These are phyloP conservation scores for Gymnoscopelus microlampas DNA, from an alignment of 2,797 vertebrate species.

Conservation along the genomic window DNA sequence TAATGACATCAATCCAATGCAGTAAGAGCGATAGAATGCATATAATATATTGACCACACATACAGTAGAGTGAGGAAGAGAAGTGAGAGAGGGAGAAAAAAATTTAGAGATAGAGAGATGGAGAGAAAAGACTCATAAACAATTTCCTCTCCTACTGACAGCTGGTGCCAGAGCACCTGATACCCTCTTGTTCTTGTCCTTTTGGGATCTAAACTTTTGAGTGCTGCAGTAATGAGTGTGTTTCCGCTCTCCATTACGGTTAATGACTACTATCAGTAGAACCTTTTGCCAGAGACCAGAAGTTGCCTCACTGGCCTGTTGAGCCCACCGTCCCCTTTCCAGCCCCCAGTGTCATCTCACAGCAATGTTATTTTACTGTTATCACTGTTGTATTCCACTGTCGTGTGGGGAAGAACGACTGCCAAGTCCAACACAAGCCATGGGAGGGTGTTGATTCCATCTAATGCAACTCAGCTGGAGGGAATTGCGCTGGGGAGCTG, in stretches of 20 bases:
- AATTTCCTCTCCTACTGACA: constrained; percentile 38
- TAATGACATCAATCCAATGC: too few relatives aligned
- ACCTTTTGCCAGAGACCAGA: constrained; percentile 7
- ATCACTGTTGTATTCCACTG: constrained; percentile 7
- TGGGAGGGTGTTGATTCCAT: constrained; percentile 38
- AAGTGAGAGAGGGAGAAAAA: constrained; percentile 20
- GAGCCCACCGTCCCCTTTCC: not conserved
- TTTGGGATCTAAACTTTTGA: constrained; percentile 12
- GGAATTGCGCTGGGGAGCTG: constrained; percentile 33
- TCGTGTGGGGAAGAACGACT: constrained; percentile 27
- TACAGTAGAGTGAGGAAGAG: not conserved
- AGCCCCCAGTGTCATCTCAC: constrained; percentile 1
- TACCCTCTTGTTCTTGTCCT: constrained; percentile 57
- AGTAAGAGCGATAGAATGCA: too few relatives aligned
- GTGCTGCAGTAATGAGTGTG: constrained; percentile 16
- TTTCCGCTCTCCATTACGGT: constrained; percentile 13
- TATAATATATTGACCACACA: not conserved
- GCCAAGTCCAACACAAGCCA: constrained; percentile 29
- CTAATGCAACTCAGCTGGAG: constrained; percentile 54
- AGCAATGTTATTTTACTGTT: constrained; percentile 20
- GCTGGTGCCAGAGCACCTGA: constrained; percentile 25
- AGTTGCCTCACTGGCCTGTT: constrained; percentile 7
- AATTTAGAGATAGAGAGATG: constrained; percentile 18
- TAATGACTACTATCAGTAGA: constrained; percentile 8
- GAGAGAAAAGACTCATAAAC: constrained; percentile 8